Base-by-base conservation (phyloP, 2,113 vertebrate species). In the Scalopus aquaticus region DNA sequence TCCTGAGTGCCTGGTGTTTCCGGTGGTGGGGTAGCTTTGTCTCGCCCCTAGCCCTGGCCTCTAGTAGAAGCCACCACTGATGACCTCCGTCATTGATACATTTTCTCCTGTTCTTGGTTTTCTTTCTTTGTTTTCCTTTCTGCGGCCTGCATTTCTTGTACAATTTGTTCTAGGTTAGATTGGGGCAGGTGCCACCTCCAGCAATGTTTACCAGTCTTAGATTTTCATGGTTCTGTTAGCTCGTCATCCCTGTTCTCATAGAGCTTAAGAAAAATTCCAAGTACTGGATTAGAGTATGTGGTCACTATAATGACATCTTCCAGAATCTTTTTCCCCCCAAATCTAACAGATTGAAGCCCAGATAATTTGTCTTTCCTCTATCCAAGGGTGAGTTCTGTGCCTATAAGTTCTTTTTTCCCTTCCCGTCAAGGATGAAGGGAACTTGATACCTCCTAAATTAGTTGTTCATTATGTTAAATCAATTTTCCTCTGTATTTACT, bases 51-150 rank as follows among this genome's bases (percentile, higher is more conserved):
- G 12, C 22, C 62, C n/a, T 42, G 28, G 35, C 17, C 32, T 13
- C 42, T 8, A 6, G 35, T 22, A 1, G 37, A 5, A 3, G 4
- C 12, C 15, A 62, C n/a, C 32, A 20, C 28, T 9, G 2, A 22
- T 4, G 0, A 0, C 13, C 37, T 65, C 10, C 6, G 24, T 24
- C 30, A 1, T 17, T 19, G 16, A 16, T 28, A 5, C 30, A n/a
- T 87, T 42, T 42, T n/a, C 69, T 74, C 8, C 10, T 39, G 9
- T 44, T 73, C 37, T 49, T 42, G 44, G 20, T 46, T 67, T 74
- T 11, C 39, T 32, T 8, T 77, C n/a, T 56, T 26, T 58, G 42
- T 19, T 4, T 86, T 9, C n/a, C 62, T 30, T 2, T 46, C 24
- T 72, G 60, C 54, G n/a, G 30, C 4, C 46, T 77, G 6, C 0